Evolutionary conservation across 2,888 invertebrate species (phyloP), one percentile per base, ranked within the genome.

Genomic region (Oscheius onirici): DNA sequence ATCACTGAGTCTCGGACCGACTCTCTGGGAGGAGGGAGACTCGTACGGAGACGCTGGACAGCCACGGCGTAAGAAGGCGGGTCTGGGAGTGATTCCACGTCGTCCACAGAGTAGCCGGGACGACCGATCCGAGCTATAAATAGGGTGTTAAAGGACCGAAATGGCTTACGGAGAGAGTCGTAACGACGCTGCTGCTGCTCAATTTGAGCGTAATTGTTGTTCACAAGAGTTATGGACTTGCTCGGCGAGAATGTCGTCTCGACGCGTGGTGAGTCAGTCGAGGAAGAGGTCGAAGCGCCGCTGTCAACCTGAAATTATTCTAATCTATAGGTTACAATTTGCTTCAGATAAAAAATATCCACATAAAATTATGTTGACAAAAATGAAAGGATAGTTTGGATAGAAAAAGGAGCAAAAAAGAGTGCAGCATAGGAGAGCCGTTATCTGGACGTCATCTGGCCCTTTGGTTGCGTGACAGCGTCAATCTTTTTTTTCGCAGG

Each of bases 41-140:
- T 58, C 54, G 73, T 28, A 72, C 65, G 24, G 20, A 52, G 58
- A n/a, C 79, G 54, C 57, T 80, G 79, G 69, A 81, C 71, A 3
- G 82, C 79, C 28, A 80, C 66, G 10, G 71, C 71, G 54, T 82
- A 82, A 10, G 80, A 74, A 22, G 82, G 82, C 3, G 82, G 82
- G 17, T 77, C 80, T 13, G 77, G 79, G 22, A 77, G 49, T 2
- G 65, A 55, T 44, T 76, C 74, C 20, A 79, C 70, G 41, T 79
- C 77, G 57, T 81, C 81, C 10, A 69, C 55, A 20, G 78, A 78
- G 20, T 73, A 79, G 11, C 74, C 71, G 8, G 72, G 69, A 6
- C 74, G 73, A n/a, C 67, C 66, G 28, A 61, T 51, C 17, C 70
- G 51, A 5, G 70, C 70, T 70, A 44, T 22, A 70, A 52, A 11